Base-by-base conservation (phyloP, 2,797 vertebrate genomes). In the Arnoldichthys spilopterus region DNA sequence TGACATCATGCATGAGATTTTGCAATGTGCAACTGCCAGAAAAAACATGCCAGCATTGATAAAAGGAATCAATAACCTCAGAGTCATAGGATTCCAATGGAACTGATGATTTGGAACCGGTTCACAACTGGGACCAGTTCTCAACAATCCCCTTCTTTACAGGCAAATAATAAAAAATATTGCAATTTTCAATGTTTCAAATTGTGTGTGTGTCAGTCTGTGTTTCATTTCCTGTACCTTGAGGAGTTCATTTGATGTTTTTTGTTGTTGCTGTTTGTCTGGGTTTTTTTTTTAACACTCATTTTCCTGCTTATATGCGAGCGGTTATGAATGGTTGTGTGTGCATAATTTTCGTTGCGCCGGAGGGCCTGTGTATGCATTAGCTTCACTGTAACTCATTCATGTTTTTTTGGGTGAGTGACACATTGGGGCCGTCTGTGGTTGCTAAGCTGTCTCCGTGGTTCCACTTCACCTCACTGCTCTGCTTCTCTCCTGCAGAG, bases 401-500 rank as follows among this genome's bases (percentile, higher is more conserved):
- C 80, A 82, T 78, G 78, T 64, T 80, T 85, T 76, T 81, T 67
- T 40, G 47, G 51, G 61, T 81, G 76, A 81, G 76, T 84, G 76
- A 81, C 83, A 84, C 76, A 83, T 83, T 84, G 76, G 76, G 69
- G 78, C 76, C 82, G 73, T 56, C 40, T 24, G 59, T 54, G 67
- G 78, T 77, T 79, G 66, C 76, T 85, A 82, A 82, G 78, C 81
- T 79, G 81, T 81, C 70, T 72, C 74, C 20, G 49, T 76, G 61
- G 82, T 85, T 85, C 63, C 74, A 83, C 67, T 74, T 76, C 77
- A 76, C 75, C 72, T 73, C 77, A 72, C 61, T 30, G 40, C 79
- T 64, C 43, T 53, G 69, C 40, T 83, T 30, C 64, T 79, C 63
- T 81, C 54, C 81, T 77, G 73, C 58, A 58, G 81, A 30, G 28